Percentiles rank a stretch among this genome's conserved stretches.
Evolutionary conservation across 2,888 invertebrate genomes (phyloP).

Genomic region (Ormyrus rosae): DNA sequence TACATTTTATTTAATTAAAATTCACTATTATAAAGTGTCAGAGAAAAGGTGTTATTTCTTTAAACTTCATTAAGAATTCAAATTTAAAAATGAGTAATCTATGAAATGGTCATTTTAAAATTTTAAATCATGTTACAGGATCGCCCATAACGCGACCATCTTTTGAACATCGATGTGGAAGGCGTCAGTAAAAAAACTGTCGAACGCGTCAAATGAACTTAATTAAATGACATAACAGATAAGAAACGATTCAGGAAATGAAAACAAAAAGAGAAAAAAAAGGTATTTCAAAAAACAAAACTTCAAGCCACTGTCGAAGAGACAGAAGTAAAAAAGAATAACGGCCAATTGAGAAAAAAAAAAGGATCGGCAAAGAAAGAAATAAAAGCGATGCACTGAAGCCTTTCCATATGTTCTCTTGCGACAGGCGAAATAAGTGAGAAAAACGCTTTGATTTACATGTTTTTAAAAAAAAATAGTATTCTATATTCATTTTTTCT

Average conservation of each 20-base stretch:
- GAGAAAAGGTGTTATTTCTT: no score
- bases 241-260: background rate
- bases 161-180: no score
- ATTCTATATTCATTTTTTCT: no score
- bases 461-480: no score
- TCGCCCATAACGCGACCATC: no score
- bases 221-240: background rate
- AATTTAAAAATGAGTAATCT: no score
- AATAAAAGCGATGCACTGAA: conserved; percentile 69
- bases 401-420: conserved; percentile 55
- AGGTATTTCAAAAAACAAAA: conserved; percentile 36
- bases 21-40: no score
- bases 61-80: no score
- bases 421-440: background rate
- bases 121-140: background rate
- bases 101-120: no score
- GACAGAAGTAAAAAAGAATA: conserved; percentile 30
- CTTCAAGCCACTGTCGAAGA: conserved; percentile 31
- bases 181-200: background rate
- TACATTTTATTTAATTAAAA: no score
- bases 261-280: conserved; percentile 61
- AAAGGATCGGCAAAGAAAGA: conserved; percentile 51
- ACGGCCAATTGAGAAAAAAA: conserved; percentile 39
- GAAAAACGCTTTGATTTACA: no score
- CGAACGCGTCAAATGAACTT: background rate